Evolutionary conservation across 2,113 vertebrate genomes (phyloP), one percentile per base, ranked within the genome.

Genomic region (Fregata magnificens): DNA sequence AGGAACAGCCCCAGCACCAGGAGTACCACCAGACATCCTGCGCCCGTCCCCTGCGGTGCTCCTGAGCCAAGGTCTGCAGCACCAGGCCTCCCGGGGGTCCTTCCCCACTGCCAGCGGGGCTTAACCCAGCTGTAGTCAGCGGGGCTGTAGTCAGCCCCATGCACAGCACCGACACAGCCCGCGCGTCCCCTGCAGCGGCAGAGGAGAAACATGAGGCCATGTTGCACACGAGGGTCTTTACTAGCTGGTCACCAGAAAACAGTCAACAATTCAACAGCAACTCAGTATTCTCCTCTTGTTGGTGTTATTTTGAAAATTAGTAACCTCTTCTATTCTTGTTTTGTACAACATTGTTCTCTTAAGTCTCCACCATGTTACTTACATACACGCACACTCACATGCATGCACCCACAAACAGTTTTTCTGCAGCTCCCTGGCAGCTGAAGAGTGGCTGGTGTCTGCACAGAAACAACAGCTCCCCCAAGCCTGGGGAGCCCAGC

Each of bases 51-150:
- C 4, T 7, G 56, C 0, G 0, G 52, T 13, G 52, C 62, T 87
- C 38, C 55, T 0, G 0, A 61, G 70, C 32, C 25, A 8, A 12
- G 76, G 3, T 16, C 66, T n/a, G 49, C 28, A 36, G 82, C 32
- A 5, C 24, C 2, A 3, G 19, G 26, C 18, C 28, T 50, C 49
- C 40, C 1, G 0, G 47, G 28, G 25, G 28, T 26, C 61, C n/a
- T 16, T 25, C 56, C 53, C 59, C 67, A 13, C 4, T 0, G 0
- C 49, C 19, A 9, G 3, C 1, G 2, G 3, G 44, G n/a, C 22
- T 26, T 13, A 14, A 22, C 21, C 20, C 25, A 32, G 29, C 74
- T 20, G 20, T 4, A 25, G 18, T 12, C 38, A 71, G 34, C 0
- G 1, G 10, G 24, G 36, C 19, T 42, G 52, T 3, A 18, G 18